phyloP scores from a whole-genome alignment of 2,797 vertebrate species.

The Sus cebifrons region DNA sequence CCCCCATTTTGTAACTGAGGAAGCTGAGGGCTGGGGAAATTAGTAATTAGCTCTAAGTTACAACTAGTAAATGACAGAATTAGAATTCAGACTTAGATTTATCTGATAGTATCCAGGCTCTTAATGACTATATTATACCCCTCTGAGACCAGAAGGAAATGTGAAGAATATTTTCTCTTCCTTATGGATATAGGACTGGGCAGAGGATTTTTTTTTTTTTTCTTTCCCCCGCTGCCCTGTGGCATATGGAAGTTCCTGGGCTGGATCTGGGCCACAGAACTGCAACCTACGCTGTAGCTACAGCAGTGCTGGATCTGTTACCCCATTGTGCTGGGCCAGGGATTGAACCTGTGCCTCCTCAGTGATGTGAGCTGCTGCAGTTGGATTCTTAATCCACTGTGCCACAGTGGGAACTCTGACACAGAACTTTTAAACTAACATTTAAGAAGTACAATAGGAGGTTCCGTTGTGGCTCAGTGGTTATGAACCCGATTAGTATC shows the following conservation, averaged over 20 bases:
- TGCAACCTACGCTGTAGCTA: no score
- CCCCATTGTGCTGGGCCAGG: no score
- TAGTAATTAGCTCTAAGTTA: neutral
- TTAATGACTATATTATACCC: neutral
- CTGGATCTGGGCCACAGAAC: no score
- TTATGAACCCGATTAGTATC: no score
- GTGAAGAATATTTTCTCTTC: neutral
- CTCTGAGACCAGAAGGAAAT: neutral
- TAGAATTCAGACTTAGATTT: slow-evolving; percentile 44
- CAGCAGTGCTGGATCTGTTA: no score
- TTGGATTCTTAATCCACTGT: no score
- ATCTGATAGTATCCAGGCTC: neutral
- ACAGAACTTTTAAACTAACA: neutral
- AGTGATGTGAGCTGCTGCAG: neutral
- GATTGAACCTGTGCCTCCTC: neutral
- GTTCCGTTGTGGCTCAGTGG: no score
- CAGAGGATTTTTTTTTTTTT: neutral
- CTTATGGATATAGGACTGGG: neutral
- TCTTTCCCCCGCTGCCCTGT: neutral
- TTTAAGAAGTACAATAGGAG: slow-evolving; percentile 33
- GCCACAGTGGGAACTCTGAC: neutral
- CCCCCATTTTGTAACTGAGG: slow-evolving; percentile 31
- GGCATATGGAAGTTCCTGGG: no score
- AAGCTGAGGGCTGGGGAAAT: slow-evolving; percentile 14
- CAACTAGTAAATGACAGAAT: neutral